These are phyloP conservation scores for Lithophane leautieri DNA, from an alignment of 2,888 invertebrate species.

Conservation along the genomic window DNA sequence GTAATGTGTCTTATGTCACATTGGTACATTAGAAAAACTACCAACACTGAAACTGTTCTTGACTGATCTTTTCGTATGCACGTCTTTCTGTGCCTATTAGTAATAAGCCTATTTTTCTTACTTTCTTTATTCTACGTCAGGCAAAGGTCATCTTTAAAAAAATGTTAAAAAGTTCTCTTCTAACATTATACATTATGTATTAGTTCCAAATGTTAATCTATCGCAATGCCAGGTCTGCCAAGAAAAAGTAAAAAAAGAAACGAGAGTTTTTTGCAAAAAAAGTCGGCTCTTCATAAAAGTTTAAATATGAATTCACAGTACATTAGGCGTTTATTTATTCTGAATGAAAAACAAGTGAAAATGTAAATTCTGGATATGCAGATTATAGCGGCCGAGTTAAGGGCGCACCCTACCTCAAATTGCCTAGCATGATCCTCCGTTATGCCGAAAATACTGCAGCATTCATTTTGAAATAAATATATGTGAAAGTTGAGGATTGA, in stretches of 20 bases:
- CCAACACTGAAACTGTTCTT: not conserved
- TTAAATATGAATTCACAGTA: slow-evolving; percentile 50
- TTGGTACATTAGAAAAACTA: not conserved
- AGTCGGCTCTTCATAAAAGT: slow-evolving; percentile 28
- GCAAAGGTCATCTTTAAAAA: not conserved
- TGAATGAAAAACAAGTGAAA: slow-evolving; percentile 38
- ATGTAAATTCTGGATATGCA: slow-evolving; percentile 40
- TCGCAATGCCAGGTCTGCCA: not conserved
- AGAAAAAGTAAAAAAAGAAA: slow-evolving; percentile 3
- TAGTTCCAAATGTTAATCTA: slow-evolving; percentile 14
- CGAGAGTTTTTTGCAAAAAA: not conserved
- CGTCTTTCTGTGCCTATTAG: too few species aligned
- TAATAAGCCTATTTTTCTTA: too few species aligned
- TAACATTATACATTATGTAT: slow-evolving; percentile 22
- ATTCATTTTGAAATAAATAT: too few species aligned
- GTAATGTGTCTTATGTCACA: not conserved
- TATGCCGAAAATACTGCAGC: too few species aligned
- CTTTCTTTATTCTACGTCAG: not conserved
- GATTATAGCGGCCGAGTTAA: slow-evolving; percentile 19
- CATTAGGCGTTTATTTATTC: slow-evolving; percentile 51
- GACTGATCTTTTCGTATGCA: too few species aligned
- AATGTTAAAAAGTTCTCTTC: not conserved
- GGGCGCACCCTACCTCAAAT: too few species aligned
- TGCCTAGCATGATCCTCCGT: too few species aligned
- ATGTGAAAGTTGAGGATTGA: too few species aligned